phyloP scores from a whole-genome alignment of 1,140 invertebrate genomes.

The Hylaeus volcanicus region DNA sequence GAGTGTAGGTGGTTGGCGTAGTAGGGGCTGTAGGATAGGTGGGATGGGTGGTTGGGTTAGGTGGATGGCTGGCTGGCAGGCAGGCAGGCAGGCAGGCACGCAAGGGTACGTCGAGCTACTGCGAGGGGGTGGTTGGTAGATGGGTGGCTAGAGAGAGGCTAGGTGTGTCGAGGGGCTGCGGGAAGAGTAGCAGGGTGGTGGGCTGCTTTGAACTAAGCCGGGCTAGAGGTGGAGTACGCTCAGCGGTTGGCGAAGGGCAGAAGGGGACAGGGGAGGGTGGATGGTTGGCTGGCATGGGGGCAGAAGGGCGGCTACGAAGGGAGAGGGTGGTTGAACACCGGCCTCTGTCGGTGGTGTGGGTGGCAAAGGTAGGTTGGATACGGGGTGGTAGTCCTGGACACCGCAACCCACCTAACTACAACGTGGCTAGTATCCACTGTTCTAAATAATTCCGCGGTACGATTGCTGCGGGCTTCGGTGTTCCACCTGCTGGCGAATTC shows the following conservation, averaged over 20 bases:
- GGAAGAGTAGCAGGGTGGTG: conserved; percentile 63
- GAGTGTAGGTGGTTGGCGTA: conserved; percentile 64
- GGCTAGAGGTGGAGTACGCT: conserved; percentile 69
- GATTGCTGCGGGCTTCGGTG: conserved; percentile 76
- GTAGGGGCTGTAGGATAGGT: conserved; percentile 56
- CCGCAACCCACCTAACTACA: conserved; percentile 75
- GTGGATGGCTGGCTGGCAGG: conserved; percentile 67
- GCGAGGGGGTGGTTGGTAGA: conserved; percentile 59
- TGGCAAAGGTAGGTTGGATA: conserved; percentile 69
- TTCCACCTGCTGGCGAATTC: conserved; percentile 68
- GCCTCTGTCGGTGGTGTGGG: conserved; percentile 54
- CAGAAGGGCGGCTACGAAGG: conserved; percentile 50
- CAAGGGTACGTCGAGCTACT: conserved; percentile 73
- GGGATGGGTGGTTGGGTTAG: conserved; percentile 66
- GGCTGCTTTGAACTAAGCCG: conserved; percentile 76
- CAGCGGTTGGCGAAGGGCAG: conserved; percentile 70
- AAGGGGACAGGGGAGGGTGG: conserved; percentile 62
- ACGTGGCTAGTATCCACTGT: conserved; percentile 75
- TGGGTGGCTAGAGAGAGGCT: conserved; percentile 60
- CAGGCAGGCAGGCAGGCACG: conserved; percentile 70
- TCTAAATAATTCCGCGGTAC: conserved; percentile 78
- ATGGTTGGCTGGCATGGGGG: conserved; percentile 61
- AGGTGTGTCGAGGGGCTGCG: conserved; percentile 60
- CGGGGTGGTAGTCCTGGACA: conserved; percentile 72
- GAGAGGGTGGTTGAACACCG: conserved; percentile 60